Conservation (phyloP, 2,797 vertebrate genomes). For the Martes flavigula region DNA sequence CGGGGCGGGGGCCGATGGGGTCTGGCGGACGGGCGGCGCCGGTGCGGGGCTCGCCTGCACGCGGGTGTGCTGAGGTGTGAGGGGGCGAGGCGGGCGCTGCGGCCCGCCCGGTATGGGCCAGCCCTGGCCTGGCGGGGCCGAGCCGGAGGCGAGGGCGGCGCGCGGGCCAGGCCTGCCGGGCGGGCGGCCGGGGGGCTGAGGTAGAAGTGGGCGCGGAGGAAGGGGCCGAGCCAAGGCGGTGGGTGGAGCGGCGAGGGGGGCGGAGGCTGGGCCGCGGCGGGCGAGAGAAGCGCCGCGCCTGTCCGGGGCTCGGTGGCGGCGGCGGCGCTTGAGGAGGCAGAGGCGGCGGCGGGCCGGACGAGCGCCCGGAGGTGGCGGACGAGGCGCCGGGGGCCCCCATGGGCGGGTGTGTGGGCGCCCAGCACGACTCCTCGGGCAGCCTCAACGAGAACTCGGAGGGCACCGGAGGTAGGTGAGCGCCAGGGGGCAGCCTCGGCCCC, state of each 20-base stretch:
- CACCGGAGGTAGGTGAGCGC: conserved; percentile 92
- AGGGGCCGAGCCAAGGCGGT: conserved; percentile 72
- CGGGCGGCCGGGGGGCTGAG: conserved; percentile 69
- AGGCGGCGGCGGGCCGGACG: background rate
- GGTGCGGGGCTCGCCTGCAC: background rate
- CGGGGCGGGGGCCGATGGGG: conserved; percentile 49
- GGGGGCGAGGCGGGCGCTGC: background rate
- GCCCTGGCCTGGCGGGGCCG: conserved; percentile 57
- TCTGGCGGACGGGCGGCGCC: background rate
- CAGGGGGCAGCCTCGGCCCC: conserved; percentile 65
- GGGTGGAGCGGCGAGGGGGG: conserved; percentile 65
- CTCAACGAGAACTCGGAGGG: conserved; percentile 98
- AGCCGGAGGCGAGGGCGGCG: conserved; percentile 50
- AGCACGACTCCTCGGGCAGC: conserved; percentile 98
- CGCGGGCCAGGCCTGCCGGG: conserved; percentile 55
- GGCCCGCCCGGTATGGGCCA: conserved; percentile 55
- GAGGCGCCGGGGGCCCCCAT: conserved; percentile 89
- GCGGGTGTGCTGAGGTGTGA: background rate
- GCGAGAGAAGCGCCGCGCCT: conserved; percentile 85
- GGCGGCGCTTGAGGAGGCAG: background rate
- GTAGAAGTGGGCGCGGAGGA: conserved; percentile 66
- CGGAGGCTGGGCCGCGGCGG: conserved; percentile 85
- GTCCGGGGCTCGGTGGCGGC: conserved; percentile 76
- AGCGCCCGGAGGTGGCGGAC: conserved; percentile 75
- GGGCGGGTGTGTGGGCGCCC: conserved; percentile 99